Evolutionary conservation across 2,113 vertebrate species (phyloP).

Genomic region (Nansenia antarctica): DNA sequence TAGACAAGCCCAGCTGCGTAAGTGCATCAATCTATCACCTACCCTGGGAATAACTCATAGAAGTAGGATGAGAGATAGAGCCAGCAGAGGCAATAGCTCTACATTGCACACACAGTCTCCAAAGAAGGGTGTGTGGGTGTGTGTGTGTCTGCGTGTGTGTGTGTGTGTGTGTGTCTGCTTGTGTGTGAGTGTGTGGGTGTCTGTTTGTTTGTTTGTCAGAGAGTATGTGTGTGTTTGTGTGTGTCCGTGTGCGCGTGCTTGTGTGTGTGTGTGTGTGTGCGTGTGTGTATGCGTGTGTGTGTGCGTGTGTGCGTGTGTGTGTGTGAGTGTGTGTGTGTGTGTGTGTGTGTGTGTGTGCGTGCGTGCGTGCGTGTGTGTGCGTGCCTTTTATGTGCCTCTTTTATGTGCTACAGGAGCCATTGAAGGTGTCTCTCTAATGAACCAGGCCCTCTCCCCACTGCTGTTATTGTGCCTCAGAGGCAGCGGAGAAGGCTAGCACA

Average conservation of each 20-base stretch:
- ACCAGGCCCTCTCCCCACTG: not conserved
- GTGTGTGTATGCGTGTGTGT: not conserved
- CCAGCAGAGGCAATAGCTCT: slow-evolving; percentile 3
- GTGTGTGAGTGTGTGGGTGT: too few species aligned
- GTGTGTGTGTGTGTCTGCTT: too few species aligned
- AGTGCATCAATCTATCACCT: slow-evolving; percentile 32
- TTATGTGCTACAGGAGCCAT: not conserved
- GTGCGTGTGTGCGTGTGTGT: not conserved
- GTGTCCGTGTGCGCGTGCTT: too few species aligned
- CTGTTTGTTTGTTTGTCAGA: too few species aligned
- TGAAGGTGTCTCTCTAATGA: not conserved
- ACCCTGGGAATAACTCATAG: slow-evolving; percentile 16
- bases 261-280: not conserved
- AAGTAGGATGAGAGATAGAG: not conserved
- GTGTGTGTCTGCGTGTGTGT: too few species aligned
- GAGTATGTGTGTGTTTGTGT: too few species aligned
- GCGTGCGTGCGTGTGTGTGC: not conserved
- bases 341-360: not conserved
- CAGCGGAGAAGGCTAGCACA: not conserved
- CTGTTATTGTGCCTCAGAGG: not conserved
- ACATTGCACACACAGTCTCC: not conserved
- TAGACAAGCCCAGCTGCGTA: slow-evolving; percentile 17
- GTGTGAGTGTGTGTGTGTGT: not conserved
- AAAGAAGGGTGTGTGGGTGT: not conserved
- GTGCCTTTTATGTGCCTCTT: not conserved